Percentiles rank a stretch among this genome's conserved stretches.
phyloP scores from a whole-genome alignment of 2,113 vertebrate genomes.

The Nothobranchius kuhntae region DNA sequence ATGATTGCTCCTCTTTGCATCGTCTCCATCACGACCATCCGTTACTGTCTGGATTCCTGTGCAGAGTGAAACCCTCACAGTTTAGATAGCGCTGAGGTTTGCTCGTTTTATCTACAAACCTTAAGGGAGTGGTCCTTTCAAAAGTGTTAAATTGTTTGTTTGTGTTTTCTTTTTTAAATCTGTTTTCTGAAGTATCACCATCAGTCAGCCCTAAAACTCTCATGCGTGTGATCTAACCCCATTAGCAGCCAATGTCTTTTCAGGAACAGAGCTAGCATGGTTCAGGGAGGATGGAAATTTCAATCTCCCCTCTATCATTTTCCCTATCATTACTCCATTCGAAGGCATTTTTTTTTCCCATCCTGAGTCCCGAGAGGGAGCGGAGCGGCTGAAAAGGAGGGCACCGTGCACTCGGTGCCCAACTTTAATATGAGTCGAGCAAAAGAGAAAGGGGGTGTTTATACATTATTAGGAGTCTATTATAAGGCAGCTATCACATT shows the following conservation, averaged over 20 bases:
- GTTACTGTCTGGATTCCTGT: constrained; percentile 9
- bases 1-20: neutral
- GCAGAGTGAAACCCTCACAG: constrained; percentile 19
- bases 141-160: constrained; percentile 13
- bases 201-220: constrained; percentile 68
- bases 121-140: constrained; percentile 27
- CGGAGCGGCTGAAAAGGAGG: constrained; percentile 78
- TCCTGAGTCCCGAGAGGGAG: constrained; percentile 85
- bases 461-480: constrained; percentile 97
- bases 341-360: constrained; percentile 92
- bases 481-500: constrained; percentile 79
- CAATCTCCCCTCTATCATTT: constrained; percentile 99
- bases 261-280: constrained; percentile 85
- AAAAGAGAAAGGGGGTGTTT: constrained; percentile 73
- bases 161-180: constrained; percentile 8
- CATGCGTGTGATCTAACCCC: constrained; percentile 72
- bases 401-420: constrained; percentile 86
- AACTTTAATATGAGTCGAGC: constrained; percentile 73
- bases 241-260: constrained; percentile 80
- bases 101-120: constrained; percentile 20
- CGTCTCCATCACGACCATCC: constrained; percentile 11
- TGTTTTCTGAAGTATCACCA: constrained; percentile 51
- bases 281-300: constrained; percentile 97
- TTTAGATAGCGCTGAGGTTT: constrained; percentile 14
- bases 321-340: constrained; percentile 99